Percentiles rank a stretch among this genome's conserved stretches.
Evolutionary conservation across 2,797 vertebrate genomes (phyloP).

Genomic region (Notamacropus eugenii): DNA sequence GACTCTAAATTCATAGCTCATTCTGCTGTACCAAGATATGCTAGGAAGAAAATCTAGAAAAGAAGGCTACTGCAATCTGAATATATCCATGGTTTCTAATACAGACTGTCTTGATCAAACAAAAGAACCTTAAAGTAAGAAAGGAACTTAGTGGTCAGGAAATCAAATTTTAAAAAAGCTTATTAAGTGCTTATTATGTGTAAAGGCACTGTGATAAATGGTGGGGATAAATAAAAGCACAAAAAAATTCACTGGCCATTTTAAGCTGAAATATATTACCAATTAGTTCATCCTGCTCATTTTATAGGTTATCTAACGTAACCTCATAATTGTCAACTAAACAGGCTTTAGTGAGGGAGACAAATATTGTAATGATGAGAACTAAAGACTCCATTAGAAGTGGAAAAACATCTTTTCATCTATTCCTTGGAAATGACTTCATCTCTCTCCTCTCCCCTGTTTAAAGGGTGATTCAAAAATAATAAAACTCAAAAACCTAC

Average conservation of each 20-base stretch:
- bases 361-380: neutral
- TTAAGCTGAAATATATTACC: neutral
- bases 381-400: neutral
- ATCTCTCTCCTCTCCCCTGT: neutral
- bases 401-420: neutral
- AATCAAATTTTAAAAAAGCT: neutral
- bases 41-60: neutral
- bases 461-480: neutral
- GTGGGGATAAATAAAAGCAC: neutral
- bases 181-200: neutral
- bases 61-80: neutral
- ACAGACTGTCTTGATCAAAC: neutral
- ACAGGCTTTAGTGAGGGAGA: neutral
- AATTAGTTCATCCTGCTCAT: neutral
- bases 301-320: neutral
- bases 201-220: neutral
- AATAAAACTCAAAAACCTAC: neutral
- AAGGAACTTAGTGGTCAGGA: neutral
- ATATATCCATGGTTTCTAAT: neutral
- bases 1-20: neutral
- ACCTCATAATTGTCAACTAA: neutral
- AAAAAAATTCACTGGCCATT: neutral
- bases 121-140: neutral
- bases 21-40: neutral
- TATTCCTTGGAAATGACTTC: neutral